Evolutionary conservation across 1,140 invertebrate genomes (phyloP).

Genomic region (Stegodyphus dumicola): DNA sequence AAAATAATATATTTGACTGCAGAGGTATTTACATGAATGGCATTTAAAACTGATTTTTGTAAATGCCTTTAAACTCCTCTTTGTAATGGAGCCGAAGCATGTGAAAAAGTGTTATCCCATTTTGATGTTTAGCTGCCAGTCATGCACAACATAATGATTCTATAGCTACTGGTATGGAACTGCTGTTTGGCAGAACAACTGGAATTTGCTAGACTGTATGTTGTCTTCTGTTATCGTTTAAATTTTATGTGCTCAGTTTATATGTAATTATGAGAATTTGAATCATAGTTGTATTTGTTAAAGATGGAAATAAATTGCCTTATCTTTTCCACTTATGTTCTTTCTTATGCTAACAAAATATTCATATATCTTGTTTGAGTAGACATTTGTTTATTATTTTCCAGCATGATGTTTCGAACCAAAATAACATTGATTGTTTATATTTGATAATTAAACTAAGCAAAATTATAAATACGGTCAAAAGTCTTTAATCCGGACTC

Average conservation of each 20-base stretch:
- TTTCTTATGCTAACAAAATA: not conserved
- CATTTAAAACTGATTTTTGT: too few relatives aligned
- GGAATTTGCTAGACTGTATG: conserved; percentile 16
- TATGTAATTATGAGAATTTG: conserved; percentile 42
- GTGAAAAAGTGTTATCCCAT: not conserved
- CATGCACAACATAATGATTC: not conserved
- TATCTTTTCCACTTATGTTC: conserved; percentile 27
- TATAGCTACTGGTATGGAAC: not conserved
- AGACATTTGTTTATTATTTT: not conserved
- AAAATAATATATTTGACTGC: too few relatives aligned
- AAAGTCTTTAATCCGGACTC: too few relatives aligned
- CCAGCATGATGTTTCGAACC: not conserved
- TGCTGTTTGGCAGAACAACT: not conserved
- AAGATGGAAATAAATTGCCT: conserved; percentile 47
- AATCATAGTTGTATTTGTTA: conserved; percentile 50
- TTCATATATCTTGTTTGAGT: not conserved
- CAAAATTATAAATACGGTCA: not conserved
- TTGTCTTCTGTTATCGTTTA: conserved; percentile 26
- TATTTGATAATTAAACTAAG: not conserved
- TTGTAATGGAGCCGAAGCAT: conserved; percentile 1
- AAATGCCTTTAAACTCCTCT: too few relatives aligned
- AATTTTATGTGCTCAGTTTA: conserved; percentile 45
- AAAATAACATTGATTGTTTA: not conserved
- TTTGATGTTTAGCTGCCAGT: conserved; percentile 11
- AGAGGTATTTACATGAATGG: too few relatives aligned